phyloP scores from a whole-genome alignment of 2,797 vertebrate genomes.

The Paedocypris micromegethes region DNA sequence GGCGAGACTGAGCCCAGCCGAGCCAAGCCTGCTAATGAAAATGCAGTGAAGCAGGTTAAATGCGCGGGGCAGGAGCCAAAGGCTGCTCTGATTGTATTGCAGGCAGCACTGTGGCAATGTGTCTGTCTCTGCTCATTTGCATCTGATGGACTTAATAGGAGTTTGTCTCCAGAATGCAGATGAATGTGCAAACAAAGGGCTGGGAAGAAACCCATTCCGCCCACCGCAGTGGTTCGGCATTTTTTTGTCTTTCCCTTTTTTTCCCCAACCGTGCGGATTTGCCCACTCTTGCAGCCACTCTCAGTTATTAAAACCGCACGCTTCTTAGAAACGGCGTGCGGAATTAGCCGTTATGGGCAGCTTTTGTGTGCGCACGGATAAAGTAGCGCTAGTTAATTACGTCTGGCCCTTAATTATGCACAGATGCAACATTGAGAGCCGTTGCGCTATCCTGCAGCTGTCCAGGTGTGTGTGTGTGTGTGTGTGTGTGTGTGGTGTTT shows the following conservation, averaged over 20 bases:
- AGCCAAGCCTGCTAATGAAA: conserved; percentile 53
- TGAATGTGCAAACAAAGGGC: conserved; percentile 49
- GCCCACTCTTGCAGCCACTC: conserved; percentile 12
- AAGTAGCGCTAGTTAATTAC: conserved; percentile 40
- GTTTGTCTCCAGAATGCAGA: conserved; percentile 55
- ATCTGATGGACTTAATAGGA: conserved; percentile 57
- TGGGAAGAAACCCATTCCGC: conserved; percentile 43
- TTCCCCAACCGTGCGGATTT: not conserved
- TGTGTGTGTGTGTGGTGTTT: conserved; percentile 14
- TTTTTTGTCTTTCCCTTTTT: not conserved
- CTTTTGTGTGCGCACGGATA: conserved; percentile 5
- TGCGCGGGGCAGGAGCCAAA: conserved; percentile 49
- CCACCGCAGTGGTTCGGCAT: conserved; percentile 28
- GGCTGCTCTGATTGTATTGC: conserved; percentile 52
- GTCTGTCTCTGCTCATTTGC: conserved; percentile 57
- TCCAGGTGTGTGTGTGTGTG: not conserved
- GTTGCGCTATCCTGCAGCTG: not conserved
- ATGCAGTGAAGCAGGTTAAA: conserved; percentile 57
- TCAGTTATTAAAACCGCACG: conserved; percentile 19
- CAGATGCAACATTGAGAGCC: conserved; percentile 54
- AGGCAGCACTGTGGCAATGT: conserved; percentile 38
- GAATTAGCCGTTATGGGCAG: conserved; percentile 32
- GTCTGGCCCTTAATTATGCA: conserved; percentile 55
- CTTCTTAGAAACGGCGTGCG: not conserved
- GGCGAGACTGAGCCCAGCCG: conserved; percentile 31